phyloP scores from a whole-genome alignment of 2,797 vertebrate species.

The Typhlichthys eigenmanni region DNA sequence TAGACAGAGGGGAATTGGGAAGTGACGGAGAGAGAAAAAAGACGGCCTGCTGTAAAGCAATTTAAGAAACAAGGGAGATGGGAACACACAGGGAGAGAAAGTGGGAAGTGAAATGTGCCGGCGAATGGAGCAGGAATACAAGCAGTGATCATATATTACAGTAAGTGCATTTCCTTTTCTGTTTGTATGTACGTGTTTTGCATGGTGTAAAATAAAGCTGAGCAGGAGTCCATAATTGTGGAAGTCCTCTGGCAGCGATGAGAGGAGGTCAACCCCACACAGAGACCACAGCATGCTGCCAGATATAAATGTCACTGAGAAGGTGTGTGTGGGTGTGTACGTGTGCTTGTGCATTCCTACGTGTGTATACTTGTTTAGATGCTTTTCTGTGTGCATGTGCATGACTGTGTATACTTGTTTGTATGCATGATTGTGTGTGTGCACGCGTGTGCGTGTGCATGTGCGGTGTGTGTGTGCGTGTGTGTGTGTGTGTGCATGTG shows the following conservation, averaged over 20 bases:
- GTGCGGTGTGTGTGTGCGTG: too few relatives aligned
- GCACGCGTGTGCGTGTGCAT: too few relatives aligned
- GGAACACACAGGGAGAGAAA: not conserved
- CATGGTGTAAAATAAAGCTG: not conserved
- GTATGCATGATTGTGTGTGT: too few relatives aligned
- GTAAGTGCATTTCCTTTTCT: not conserved
- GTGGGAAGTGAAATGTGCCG: not conserved
- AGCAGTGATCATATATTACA: not conserved
- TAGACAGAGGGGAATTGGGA: constrained; percentile 31
- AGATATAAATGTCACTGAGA: constrained; percentile 62
- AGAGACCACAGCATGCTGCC: constrained; percentile 38
- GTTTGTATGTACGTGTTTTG: not conserved
- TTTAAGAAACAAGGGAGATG: not conserved
- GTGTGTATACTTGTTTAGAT: too few relatives aligned
- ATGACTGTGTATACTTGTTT: too few relatives aligned
- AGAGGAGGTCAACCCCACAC: constrained; percentile 49
- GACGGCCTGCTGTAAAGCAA: constrained; percentile 38
- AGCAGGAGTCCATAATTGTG: not conserved
- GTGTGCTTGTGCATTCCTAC: not conserved
- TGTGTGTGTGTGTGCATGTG: too few relatives aligned
- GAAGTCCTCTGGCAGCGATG: not conserved
- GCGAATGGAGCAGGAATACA: constrained; percentile 10
- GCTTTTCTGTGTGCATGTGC: constrained; percentile 16
- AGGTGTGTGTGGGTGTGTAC: constrained; percentile 9
- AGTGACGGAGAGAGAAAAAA: constrained; percentile 29